Base-by-base conservation (phyloP, 2,113 vertebrate species). In the Eptesicus fuscus region DNA sequence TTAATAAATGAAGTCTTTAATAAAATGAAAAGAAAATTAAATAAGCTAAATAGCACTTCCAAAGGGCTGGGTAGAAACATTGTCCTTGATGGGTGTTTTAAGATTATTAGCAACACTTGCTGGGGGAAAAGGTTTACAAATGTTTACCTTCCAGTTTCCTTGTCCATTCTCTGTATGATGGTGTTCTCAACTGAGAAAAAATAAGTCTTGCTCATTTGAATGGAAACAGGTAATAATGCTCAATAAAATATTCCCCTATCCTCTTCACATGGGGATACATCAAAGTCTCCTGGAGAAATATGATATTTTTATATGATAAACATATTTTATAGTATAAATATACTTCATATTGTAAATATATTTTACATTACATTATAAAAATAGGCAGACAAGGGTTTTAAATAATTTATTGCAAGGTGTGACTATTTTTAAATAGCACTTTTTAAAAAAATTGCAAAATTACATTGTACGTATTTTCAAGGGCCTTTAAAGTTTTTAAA, bases 11-110 rank as follows among this genome's bases (percentile, higher is more conserved):
- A 85, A 63, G 22, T 82, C 9, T 79, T 89, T 59, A 67, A 35
- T 76, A 84, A 83, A 92, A 20, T 71, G 30, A 84, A 90, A 90
- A 90, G 32, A 84, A 86, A 94, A 40, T 47, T 78, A 82, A 71
- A 51, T 44, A 63, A 83, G 35, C 5, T 47, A 86, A 93, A 79
- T 3, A 83, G 44, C 40, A 83, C 6, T 40, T 82, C 86, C 40
- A 40, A 32, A 44, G n/a, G 22, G 12, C 22, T 42, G 22, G 3
- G n/a, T 40, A 67, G 17, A 17, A 90, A 67, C 13, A 18, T 28
- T 71, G 28, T 73, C 42, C 25, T 56, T 82, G 23, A 40, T 80
- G 30, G 16, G 1, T 94, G 1, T 65, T 76, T 76, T 74, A 76
- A 69, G 80, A 74, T 92, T 44, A 42, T 16, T 84, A 59, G 23